phyloP scores from a whole-genome alignment of 1,140 invertebrate genomes.

The Aphis craccivora region DNA sequence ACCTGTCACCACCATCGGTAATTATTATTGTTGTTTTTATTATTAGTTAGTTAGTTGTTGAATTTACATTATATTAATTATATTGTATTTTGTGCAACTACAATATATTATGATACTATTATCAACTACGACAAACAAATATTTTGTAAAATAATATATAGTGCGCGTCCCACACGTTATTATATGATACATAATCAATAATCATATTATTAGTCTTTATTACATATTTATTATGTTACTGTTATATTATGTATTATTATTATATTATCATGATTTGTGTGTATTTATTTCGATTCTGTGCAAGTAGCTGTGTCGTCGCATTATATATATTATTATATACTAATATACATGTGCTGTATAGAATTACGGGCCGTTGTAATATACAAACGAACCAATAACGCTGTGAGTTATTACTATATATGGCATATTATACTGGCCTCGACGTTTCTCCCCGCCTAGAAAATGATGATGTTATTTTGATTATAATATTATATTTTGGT shows the following conservation, averaged over 20 bases:
- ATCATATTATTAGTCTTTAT: not conserved
- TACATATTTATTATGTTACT: not conserved
- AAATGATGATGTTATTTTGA: not conserved
- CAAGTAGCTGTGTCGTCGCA: not conserved
- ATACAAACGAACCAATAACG: conserved; percentile 37
- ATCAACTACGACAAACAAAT: not conserved
- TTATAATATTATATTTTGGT: not conserved
- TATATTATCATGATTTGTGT: not conserved
- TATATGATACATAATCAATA: not conserved
- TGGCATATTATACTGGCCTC: not conserved
- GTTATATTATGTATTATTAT: not conserved
- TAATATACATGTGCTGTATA: not conserved
- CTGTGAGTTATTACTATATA: conserved; percentile 1
- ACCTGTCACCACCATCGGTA: conserved; percentile 87
- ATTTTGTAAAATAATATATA: not conserved
- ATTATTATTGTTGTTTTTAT: conserved; percentile 61
- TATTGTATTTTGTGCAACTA: not conserved
- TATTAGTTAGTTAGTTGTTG: not conserved
- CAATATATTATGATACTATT: not conserved
- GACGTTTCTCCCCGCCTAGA: not conserved
- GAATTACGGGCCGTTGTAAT: not conserved
- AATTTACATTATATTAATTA: no score
- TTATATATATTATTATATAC: not conserved
- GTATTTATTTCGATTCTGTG: not conserved
- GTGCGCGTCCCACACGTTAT: not conserved